Conservation (phyloP, 2,113 vertebrate genomes). For the Clarias magur region DNA sequence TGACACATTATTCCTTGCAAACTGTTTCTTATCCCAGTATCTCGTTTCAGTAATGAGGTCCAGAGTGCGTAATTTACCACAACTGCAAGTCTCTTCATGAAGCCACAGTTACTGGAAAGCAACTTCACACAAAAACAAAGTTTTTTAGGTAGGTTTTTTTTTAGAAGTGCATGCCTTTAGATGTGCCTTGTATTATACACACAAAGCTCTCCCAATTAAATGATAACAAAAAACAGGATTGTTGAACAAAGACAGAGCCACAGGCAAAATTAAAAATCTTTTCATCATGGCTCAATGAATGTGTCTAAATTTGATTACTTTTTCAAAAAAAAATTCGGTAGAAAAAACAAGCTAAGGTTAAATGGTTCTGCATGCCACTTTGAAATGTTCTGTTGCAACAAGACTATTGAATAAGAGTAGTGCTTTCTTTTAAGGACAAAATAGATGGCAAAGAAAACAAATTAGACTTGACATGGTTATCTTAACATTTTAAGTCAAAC, state of each 20-base stretch:
- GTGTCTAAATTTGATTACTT: neutral
- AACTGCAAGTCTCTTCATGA: conserved; percentile 28
- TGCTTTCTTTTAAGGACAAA: neutral
- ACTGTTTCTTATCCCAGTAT: neutral
- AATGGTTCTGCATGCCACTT: neutral
- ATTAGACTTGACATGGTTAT: neutral
- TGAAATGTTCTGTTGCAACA: neutral
- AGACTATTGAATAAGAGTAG: neutral
- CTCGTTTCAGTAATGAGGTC: neutral
- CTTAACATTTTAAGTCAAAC: neutral
- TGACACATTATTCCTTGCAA: neutral
- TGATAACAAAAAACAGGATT: neutral
- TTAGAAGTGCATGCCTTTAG: neutral
- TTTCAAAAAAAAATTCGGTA: neutral
- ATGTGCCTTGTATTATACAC: neutral
- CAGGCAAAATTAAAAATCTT: neutral
- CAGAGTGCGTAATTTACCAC: neutral
- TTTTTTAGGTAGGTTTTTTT: neutral
- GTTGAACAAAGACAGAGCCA: neutral
- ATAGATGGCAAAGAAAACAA: neutral
- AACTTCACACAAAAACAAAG: neutral
- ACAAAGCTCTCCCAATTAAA: neutral
- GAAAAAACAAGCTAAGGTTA: neutral
- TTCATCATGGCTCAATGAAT: neutral
- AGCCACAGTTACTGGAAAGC: conserved; percentile 4